These are phyloP conservation scores for Mustelus asterias DNA, from an alignment of 2,113 vertebrate species.

Conservation along the genomic window DNA sequence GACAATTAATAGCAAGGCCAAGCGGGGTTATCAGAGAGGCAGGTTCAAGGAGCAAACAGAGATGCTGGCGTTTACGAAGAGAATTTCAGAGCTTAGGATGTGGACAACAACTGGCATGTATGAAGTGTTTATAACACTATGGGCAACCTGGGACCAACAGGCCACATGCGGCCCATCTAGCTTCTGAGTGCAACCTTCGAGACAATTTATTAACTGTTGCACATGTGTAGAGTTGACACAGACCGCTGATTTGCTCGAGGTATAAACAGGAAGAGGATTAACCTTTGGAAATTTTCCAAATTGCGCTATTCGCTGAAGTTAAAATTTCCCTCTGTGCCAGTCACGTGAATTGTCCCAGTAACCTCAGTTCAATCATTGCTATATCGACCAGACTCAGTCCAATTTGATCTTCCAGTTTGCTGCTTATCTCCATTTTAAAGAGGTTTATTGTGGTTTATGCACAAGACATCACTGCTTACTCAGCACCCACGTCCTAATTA, in stretches of 20 bases:
- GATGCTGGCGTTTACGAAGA: background rate
- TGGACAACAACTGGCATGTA: background rate
- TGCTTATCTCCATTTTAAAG: background rate
- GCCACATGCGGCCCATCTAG: too few species aligned
- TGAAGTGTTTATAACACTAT: background rate
- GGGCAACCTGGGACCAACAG: too few species aligned
- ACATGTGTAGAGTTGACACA: too few species aligned
- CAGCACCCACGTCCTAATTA: background rate
- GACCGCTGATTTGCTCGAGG: background rate
- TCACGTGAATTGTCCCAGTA: background rate
- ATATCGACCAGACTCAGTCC: background rate
- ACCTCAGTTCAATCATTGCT: background rate
- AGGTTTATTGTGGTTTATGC: background rate
- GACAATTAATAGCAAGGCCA: background rate
- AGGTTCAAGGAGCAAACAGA: background rate
- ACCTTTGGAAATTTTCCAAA: background rate
- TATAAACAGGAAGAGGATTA: background rate
- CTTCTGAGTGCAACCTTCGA: too few species aligned
- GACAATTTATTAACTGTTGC: too few species aligned
- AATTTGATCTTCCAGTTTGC: background rate
- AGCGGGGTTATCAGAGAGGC: background rate
- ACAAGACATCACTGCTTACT: background rate
- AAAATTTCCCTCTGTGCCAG: background rate
- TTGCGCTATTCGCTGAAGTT: background rate
- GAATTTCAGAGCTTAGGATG: background rate